Percentiles rank a stretch among this genome's conserved stretches.
Evolutionary conservation across 2,113 vertebrate genomes (phyloP).

Genomic region (Diadophis punctatus): DNA sequence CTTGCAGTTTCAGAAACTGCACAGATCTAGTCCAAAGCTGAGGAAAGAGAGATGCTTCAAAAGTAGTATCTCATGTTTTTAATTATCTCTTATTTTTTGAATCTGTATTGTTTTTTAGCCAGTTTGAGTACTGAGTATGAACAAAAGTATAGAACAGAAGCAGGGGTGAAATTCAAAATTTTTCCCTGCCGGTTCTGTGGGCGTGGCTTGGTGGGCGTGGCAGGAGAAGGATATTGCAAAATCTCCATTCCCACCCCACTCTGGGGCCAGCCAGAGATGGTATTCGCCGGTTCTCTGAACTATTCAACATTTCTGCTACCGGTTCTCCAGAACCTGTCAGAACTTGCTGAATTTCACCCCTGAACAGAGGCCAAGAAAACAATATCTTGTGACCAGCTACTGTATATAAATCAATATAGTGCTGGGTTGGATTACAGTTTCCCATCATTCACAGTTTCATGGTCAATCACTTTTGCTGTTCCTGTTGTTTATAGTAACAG

Average conservation of each 20-base stretch:
- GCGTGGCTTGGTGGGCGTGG: too few species aligned
- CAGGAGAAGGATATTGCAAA: too few species aligned
- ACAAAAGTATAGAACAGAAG: neutral
- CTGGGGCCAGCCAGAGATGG: too few species aligned
- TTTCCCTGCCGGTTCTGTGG: too few species aligned
- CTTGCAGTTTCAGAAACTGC: neutral
- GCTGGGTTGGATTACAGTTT: neutral
- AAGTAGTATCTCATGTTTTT: neutral
- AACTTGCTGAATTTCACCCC: too few species aligned
- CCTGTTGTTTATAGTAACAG: neutral
- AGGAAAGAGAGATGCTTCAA: neutral
- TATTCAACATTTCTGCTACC: too few species aligned
- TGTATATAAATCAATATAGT: neutral
- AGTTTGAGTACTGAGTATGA: neutral
- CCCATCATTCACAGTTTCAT: neutral
- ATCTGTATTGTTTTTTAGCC: neutral
- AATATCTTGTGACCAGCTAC: neutral
- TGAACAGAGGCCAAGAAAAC: neutral
- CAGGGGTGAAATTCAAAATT: too few species aligned
- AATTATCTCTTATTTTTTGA: neutral
- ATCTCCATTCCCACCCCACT: too few species aligned
- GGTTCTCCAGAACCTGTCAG: too few species aligned
- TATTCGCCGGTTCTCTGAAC: too few species aligned
- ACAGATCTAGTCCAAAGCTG: neutral
- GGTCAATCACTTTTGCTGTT: neutral